phyloP scores from a whole-genome alignment of 2,113 vertebrate species.

The Nothocercus julius region DNA sequence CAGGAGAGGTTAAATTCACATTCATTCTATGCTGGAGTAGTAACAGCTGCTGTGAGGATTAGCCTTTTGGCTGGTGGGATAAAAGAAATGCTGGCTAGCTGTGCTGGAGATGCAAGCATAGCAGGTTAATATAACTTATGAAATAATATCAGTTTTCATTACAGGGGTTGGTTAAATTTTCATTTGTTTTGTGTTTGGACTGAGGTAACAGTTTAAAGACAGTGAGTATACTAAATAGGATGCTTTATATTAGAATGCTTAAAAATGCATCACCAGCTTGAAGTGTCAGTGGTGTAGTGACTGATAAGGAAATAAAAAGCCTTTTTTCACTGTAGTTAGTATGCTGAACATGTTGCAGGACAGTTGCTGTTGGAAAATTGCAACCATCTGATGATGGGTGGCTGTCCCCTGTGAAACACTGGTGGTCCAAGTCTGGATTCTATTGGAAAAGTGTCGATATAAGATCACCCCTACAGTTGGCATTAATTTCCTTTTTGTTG shows the following conservation, averaged over 20 bases:
- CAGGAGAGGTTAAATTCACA: conserved; percentile 70
- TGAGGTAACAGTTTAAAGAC: background rate
- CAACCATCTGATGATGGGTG: background rate
- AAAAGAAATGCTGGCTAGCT: conserved; percentile 55
- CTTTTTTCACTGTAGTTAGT: background rate
- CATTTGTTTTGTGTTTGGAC: background rate
- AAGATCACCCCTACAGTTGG: conserved; percentile 11
- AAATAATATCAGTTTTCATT: background rate
- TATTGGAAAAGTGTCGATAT: conserved; percentile 23
- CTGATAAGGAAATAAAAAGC: background rate
- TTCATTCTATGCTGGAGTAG: conserved; percentile 61
- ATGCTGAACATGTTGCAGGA: background rate
- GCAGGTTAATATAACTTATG: conserved; percentile 5
- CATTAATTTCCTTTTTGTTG: conserved; percentile 36
- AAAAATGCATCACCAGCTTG: background rate
- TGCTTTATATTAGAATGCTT: background rate
- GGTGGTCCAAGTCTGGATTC: conserved; percentile 17
- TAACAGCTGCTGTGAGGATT: conserved; percentile 75
- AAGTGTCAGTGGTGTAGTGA: background rate
- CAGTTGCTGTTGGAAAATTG: conserved; percentile 1
- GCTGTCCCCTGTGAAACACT: background rate
- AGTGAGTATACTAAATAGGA: background rate
- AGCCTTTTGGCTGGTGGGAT: conserved; percentile 58
- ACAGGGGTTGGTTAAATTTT: background rate
- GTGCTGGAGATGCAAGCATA: conserved; percentile 19